Conservation (phyloP, 1,140 invertebrate species). For the Diprion similis region DNA sequence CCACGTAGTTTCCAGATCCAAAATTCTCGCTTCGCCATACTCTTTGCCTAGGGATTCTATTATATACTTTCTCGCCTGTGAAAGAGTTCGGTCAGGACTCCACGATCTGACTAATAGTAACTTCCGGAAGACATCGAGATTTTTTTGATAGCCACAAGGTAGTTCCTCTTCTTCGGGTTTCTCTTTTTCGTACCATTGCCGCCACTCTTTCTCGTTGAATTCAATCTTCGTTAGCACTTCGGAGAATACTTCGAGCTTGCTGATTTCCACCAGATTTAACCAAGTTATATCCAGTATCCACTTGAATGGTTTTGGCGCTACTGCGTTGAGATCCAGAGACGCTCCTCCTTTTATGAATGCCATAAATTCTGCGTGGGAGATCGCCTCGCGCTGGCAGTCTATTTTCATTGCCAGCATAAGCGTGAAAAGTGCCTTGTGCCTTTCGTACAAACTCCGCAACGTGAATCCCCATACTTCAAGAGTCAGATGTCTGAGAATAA, state of each 20-base stretch:
- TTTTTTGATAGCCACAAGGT: constrained; percentile 89
- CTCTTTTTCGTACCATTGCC: constrained; percentile 93
- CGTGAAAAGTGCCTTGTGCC: constrained; percentile 92
- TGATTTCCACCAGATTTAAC: constrained; percentile 95
- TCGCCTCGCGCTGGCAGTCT: constrained; percentile 81
- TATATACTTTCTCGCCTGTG: constrained; percentile 90
- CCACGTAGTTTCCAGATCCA: constrained; percentile 92
- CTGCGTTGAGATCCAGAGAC: constrained; percentile 92
- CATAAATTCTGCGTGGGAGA: constrained; percentile 92
- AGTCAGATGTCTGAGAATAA: constrained; percentile 90
- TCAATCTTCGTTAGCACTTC: constrained; percentile 86
- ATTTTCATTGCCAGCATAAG: constrained; percentile 97
- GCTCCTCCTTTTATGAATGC: constrained; percentile 97
- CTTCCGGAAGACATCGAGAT: constrained; percentile 89
- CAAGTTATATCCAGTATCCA: constrained; percentile 98
- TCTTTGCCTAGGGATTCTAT: constrained; percentile 87
- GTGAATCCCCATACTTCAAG: constrained; percentile 94
- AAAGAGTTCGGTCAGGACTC: constrained; percentile 95
- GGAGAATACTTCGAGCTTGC: constrained; percentile 83
- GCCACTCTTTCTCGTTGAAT: constrained; percentile 89
- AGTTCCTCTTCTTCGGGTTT: constrained; percentile 91
- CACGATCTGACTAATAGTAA: constrained; percentile 90
- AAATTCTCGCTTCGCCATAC: constrained; percentile 90
- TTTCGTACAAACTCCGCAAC: constrained; percentile 90
- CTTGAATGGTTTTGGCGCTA: constrained; percentile 89